Percentiles rank a stretch among this genome's conserved stretches.
Conservation (phyloP, 2,113 vertebrate species). For the Ploceus nigricollis region DNA sequence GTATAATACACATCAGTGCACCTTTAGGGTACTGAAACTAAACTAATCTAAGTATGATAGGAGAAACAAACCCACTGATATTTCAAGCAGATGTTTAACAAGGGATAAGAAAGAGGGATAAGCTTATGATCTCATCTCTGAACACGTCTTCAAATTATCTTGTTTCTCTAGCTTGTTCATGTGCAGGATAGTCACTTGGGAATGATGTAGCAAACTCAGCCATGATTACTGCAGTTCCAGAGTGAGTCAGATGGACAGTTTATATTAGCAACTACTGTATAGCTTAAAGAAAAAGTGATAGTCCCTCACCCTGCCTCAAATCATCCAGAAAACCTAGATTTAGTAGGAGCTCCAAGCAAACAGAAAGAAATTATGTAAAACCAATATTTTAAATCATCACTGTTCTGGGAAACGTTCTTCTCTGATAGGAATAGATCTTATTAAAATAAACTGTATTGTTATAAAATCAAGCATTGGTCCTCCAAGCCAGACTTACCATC, state of each 20-base stretch:
- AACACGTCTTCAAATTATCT: background rate
- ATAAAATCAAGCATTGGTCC: background rate
- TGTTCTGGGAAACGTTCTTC: background rate
- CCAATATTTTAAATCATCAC: background rate
- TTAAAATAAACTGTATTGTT: background rate
- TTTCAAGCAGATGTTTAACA: background rate
- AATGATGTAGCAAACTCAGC: background rate
- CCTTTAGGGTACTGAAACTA: background rate
- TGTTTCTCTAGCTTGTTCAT: background rate
- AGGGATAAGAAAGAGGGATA: background rate
- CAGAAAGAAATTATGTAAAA: background rate
- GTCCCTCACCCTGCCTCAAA: background rate
- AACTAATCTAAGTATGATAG: background rate
- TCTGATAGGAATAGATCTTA: background rate
- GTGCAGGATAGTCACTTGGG: background rate
- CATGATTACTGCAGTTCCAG: background rate
- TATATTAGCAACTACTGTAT: background rate
- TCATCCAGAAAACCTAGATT: background rate
- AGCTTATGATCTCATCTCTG: background rate
- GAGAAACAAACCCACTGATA: background rate
- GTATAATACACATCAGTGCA: background rate
- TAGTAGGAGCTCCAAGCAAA: background rate
- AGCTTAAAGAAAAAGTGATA: background rate
- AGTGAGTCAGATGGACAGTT: background rate
- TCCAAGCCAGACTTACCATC: background rate